Evolutionary conservation across 1,140 invertebrate species (phyloP).

Genomic region (Drosophila albomicans): DNA sequence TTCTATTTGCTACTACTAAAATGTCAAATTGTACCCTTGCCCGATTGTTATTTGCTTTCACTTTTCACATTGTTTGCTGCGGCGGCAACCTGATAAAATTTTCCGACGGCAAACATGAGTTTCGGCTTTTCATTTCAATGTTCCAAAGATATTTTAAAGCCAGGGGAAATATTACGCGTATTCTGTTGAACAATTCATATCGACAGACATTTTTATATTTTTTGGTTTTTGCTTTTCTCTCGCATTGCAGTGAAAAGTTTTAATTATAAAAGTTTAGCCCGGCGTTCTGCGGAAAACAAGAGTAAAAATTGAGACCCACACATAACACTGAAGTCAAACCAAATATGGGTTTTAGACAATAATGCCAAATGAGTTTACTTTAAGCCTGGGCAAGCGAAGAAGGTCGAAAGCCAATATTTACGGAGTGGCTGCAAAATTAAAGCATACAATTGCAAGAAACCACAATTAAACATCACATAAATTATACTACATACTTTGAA

Average conservation of each 20-base stretch:
- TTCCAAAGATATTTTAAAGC: not conserved
- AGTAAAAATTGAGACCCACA: conserved; percentile 29
- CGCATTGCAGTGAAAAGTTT: conserved; percentile 66
- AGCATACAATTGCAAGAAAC: not conserved
- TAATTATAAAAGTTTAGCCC: conserved; percentile 71
- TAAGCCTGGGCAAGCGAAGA: not conserved
- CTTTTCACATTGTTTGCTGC: not conserved
- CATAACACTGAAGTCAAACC: conserved; percentile 4
- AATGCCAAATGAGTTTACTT: conserved; percentile 25
- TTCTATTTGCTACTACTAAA: conserved; percentile 2
- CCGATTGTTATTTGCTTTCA: no score
- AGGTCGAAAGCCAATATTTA: not conserved
- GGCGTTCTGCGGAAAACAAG: conserved; percentile 49
- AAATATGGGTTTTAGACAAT: conserved; percentile 12
- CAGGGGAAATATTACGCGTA: conserved; percentile 24
- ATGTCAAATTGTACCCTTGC: conserved; percentile 2
- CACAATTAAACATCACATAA: not conserved
- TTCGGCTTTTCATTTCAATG: conserved; percentile 3
- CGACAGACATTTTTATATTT: conserved; percentile 31
- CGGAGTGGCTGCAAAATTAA: conserved; percentile 15
- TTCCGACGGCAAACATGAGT: not conserved
- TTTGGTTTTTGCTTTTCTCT: conserved; percentile 22
- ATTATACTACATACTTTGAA: not conserved
- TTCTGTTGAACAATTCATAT: conserved; percentile 55
- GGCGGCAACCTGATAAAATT: not conserved